Base-by-base conservation (phyloP, 2,888 invertebrate species). In the Eremobia ochroleuca region DNA sequence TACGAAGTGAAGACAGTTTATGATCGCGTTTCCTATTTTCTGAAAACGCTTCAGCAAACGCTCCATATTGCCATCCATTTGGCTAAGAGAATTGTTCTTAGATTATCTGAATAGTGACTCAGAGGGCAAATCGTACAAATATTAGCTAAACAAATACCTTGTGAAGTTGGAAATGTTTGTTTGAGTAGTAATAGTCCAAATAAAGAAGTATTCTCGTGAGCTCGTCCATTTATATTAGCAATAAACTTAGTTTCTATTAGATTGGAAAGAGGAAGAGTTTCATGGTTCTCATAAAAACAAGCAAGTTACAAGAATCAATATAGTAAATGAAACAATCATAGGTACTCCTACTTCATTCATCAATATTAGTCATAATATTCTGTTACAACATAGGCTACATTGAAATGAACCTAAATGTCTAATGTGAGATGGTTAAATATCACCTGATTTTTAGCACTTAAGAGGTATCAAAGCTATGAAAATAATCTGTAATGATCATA, bases 1-100 rank as follows among this genome's bases (percentile, higher is more conserved):
- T 93, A 94, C 91, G 94, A 94, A 94, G 92, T 92, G 93, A 94
- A 94, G 93, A 93, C 92, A 93, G 93, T 96, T 95, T 96, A 96
- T 94, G 94, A 91, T 93, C 90, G 90, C 91, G 88, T 90, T 92
- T 93, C 90, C 91, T 91, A 93, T 94, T 93, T 92, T 93, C 91
- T 91, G 90, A 91, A 92, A 94, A 92, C 90, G 91, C 91, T 93
- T 92, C 89, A 90, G 87, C 88, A 87, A 92, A 89, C 82, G 86
- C 87, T 90, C 90, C 91, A 91, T 93, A 93, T 93, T 93, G 92
- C 91, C 89, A 91, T 93, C 85, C 89, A 94, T 94, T 95, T 94
- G 91, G 93, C 92, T 93, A 81, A 86, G 88, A 91, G 88, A 91
- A 83, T 89, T 85, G 89, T 88, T 91, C 88, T 89, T 85, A 87